phyloP scores from a whole-genome alignment of 2,888 invertebrate genomes.

The Drosophila neutralis region DNA sequence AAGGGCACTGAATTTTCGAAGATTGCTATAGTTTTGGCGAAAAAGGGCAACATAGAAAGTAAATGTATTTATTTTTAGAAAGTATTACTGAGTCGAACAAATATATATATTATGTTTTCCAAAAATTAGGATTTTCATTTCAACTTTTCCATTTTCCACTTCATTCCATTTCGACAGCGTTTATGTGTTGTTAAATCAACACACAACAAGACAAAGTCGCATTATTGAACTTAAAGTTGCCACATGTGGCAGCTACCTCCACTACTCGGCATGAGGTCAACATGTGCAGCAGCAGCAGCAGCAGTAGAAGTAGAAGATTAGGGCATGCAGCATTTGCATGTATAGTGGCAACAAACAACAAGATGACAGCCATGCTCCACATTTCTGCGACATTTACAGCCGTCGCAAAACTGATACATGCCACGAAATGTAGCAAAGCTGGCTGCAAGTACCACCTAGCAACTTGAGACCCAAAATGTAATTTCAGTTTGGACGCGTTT shows the following conservation, averaged over 20 bases:
- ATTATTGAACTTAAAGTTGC: constrained; percentile 47
- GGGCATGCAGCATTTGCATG: constrained; percentile 55
- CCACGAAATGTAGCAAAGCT: constrained; percentile 49
- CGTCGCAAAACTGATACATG: constrained; percentile 63
- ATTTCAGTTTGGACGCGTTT: constrained; percentile 26
- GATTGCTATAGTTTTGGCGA: neutral
- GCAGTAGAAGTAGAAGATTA: neutral
- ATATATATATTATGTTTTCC: too few species aligned
- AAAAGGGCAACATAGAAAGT: neutral
- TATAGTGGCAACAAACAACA: constrained; percentile 55
- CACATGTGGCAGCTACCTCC: constrained; percentile 29
- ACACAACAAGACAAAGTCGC: constrained; percentile 43
- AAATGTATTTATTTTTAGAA: neutral
- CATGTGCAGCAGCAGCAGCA: constrained; percentile 43
- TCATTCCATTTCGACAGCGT: constrained; percentile 5
- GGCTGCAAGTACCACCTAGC: constrained; percentile 1
- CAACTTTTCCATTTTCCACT: too few species aligned
- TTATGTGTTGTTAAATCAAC: constrained; percentile 57
- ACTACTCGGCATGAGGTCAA: constrained; percentile 65
- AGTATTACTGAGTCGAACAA: neutral
- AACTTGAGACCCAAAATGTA: constrained; percentile 39
- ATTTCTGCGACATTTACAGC: constrained; percentile 70
- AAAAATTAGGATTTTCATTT: too few species aligned
- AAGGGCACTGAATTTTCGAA: neutral
- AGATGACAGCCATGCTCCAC: constrained; percentile 60